Base-by-base conservation (phyloP, 2,113 vertebrate genomes). In the Naja naja region DNA sequence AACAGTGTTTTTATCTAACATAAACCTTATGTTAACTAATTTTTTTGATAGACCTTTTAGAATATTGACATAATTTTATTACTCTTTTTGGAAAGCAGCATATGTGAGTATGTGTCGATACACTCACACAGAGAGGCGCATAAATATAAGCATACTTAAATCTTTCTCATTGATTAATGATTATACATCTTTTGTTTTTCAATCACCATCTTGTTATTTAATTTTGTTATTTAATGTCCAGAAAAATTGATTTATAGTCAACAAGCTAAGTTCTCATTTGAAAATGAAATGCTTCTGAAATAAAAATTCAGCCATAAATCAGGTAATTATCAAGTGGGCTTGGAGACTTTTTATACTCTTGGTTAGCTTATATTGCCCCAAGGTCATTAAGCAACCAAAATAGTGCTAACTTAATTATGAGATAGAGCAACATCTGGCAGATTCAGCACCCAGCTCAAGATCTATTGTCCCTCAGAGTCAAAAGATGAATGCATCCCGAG, bases 341-440 rank as follows among this genome's bases (percentile, higher is more conserved):
- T 91, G 55, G 55, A 49, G 58, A 4, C 0, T 12, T 95, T 34
- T 95, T 95, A 94, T 92, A 95, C 94, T 93, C 69, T 91, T 16
- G 6, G 92, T 91, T 74, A 93, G 97, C 95, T 94, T 89, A 94
- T 97, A 97, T 98, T 98, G 97, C 98, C 97, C 97, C 89, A 96
- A 93, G 89, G 49, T 95, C 96, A 97, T 97, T 97, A 96, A 95
- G 96, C 96, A 85, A 97, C 86, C 94, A 95, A 95, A 97, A 97
- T 94, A 94, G 97, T 95, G 58, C 97, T 98, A 94, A 97, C 94
- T 89, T 94, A 96, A 97, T 98, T 96, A 98, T 97, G 97, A 98
- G 96, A 96, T 96, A 96, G 97, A 96, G 97, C 97, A 98, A 98
- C 99, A 99, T 99, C 98, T 99, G 98, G 98, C 93, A 92, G 94